phyloP scores from a whole-genome alignment of 2,888 invertebrate genomes.

The Lucinisca nassula region DNA sequence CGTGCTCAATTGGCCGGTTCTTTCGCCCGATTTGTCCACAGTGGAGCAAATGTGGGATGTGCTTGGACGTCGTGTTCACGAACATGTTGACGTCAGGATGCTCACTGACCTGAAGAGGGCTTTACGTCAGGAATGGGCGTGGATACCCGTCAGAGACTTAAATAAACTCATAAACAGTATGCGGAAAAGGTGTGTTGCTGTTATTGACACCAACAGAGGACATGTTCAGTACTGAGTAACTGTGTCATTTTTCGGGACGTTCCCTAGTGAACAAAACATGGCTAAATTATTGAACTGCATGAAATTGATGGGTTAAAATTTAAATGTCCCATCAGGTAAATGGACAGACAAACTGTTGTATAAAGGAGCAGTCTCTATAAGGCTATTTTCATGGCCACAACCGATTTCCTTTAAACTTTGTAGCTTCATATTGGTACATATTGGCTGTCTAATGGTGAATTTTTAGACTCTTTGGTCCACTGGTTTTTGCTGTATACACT shows the following conservation, averaged over 20 bases:
- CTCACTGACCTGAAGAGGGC: slow-evolving; percentile 19
- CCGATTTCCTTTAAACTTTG: too few species aligned
- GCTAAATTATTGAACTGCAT: not conserved
- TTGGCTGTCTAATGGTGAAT: too few species aligned
- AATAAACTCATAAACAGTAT: slow-evolving; percentile 34
- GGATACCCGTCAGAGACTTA: slow-evolving; percentile 30
- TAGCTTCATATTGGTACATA: too few species aligned
- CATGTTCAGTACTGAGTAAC: slow-evolving; percentile 22
- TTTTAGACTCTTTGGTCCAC: too few species aligned
- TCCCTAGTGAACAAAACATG: not conserved
- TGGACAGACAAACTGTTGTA: not conserved
- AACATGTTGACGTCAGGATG: slow-evolving; percentile 10
- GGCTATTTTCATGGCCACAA: too few species aligned
- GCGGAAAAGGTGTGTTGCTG: slow-evolving; percentile 39
- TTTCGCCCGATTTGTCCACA: slow-evolving; percentile 41
- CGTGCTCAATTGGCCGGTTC: slow-evolving; percentile 47
- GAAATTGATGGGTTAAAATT: not conserved
- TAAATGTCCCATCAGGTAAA: not conserved
- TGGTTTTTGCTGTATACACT: too few species aligned
- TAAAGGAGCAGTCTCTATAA: too few species aligned
- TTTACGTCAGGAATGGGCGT: slow-evolving; percentile 40
- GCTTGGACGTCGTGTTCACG: slow-evolving; percentile 22
- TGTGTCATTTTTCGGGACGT: not conserved
- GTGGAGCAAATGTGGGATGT: slow-evolving; percentile 57
- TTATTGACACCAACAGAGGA: slow-evolving; percentile 15